Evolutionary conservation across 2,113 vertebrate species (phyloP).

Genomic region (Australoheros scitulus): DNA sequence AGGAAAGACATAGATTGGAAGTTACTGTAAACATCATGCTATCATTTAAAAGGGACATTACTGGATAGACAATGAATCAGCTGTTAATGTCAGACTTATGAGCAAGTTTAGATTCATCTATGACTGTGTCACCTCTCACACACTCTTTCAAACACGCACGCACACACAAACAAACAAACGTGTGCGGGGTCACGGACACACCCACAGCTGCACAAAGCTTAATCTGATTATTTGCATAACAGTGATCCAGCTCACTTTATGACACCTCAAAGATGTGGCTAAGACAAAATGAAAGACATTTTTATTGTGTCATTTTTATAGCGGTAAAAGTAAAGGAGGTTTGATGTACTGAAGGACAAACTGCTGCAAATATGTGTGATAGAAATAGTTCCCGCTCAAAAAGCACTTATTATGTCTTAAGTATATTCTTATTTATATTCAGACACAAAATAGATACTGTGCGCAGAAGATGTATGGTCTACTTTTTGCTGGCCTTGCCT

Average conservation of each 20-base stretch:
- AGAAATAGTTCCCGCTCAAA: conserved; percentile 67
- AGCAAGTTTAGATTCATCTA: conserved; percentile 4
- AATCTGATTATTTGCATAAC: conserved; percentile 58
- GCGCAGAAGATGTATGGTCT: conserved; percentile 31
- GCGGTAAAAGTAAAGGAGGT: conserved; percentile 17
- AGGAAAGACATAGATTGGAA: conserved; percentile 12
- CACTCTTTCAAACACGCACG: background rate
- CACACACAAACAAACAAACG: background rate
- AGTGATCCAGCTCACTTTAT: conserved; percentile 33
- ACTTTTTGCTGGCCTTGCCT: conserved; percentile 87
- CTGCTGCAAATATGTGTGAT: conserved; percentile 47
- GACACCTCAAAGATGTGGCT: conserved; percentile 14
- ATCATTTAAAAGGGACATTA: conserved; percentile 13
- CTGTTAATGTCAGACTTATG: conserved; percentile 18
- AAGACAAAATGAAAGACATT: conserved; percentile 20
- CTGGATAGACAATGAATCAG: background rate
- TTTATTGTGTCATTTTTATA: conserved; percentile 24
- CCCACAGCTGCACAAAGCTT: conserved; percentile 23
- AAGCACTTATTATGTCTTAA: conserved; percentile 44
- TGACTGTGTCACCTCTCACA: background rate
- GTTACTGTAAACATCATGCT: conserved; percentile 31
- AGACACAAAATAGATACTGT: conserved; percentile 48
- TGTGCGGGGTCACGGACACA: background rate
- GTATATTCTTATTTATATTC: conserved; percentile 44
- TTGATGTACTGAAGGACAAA: conserved; percentile 18